Evolutionary conservation across 2,888 invertebrate genomes (phyloP).

Genomic region (Lamellibrachia columna): DNA sequence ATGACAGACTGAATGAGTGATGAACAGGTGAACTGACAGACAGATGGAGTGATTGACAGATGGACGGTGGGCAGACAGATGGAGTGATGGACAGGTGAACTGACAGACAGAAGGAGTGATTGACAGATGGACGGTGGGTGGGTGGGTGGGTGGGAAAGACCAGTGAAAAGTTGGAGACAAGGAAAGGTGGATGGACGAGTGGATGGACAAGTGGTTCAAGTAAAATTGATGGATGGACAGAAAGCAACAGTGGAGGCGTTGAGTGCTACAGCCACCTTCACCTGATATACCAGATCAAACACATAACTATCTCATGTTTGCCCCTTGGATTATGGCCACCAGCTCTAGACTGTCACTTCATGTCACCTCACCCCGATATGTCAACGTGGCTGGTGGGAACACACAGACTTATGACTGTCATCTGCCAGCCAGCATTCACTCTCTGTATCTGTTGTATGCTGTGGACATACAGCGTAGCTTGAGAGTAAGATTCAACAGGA

Average conservation of each 20-base stretch:
- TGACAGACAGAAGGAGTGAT: background rate
- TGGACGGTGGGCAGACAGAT: background rate
- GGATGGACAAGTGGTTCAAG: background rate
- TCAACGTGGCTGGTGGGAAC: background rate
- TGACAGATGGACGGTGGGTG: background rate
- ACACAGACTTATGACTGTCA: no score
- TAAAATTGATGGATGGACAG: background rate
- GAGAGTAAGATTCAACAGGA: background rate
- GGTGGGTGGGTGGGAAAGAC: background rate
- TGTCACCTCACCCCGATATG: background rate
- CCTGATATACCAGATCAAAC: background rate
- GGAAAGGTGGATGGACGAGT: background rate
- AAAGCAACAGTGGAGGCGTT: background rate
- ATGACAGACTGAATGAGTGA: no score
- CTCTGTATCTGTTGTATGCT: background rate
- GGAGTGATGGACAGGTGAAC: no score
- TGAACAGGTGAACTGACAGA: no score
- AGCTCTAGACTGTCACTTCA: background rate
- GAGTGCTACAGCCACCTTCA: background rate
- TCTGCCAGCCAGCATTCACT: background rate
- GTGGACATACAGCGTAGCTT: background rate
- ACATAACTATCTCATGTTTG: background rate
- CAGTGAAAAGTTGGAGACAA: no score
- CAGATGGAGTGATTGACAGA: background rate
- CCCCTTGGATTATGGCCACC: background rate